Base-by-base conservation (phyloP, 2,113 vertebrate species). In the Tragulus kanchil region DNA sequence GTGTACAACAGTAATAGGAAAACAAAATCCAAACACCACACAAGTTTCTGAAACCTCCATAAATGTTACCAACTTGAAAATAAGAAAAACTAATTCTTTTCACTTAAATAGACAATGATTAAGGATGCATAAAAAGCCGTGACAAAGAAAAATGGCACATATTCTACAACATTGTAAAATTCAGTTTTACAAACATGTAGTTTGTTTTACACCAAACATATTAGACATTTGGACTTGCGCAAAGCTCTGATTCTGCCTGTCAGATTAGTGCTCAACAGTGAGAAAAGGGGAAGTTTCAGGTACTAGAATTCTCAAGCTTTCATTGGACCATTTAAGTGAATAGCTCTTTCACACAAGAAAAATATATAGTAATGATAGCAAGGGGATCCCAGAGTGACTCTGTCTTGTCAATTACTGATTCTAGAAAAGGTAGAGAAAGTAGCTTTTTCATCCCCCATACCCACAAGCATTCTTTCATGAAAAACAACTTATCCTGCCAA, bases 221-320 rank as follows among this genome's bases (percentile, higher is more conserved):
- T 67, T 90, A 61, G 54, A 9, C 86, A 83, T 91, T 91, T 96
- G 23, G 23, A 89, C 59, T 89, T 90, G 85, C 28, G 31, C 75
- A 77, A 77, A 96, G 21, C 50, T 93, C 62, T 50, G 11, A 56
- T 93, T 95, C 21, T 78, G 36, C 21, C 54, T 81, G 11, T 91
- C 73, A 67, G 17, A 78, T 89, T 58, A 61, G 48, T 84, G 36
- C 11, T 95, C 50, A 86, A 17, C 1, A 85, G 62, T 83, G 28
- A 67, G 64, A 94, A 36, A 36, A 85, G 36, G 56, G 50, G 92
- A 94, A 94, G 59, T 69, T 52, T 15, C 3, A 90, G 8, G 13
- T 92, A 79, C 50, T 6, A 82, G 71, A 79, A 79, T 85, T 95
- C 73, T 95, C 71, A 86, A n/a, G 89, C 54, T 95, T 61, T 90